These are phyloP conservation scores for Alethe diademata DNA, from an alignment of 2,113 vertebrate genomes.

Conservation along the genomic window DNA sequence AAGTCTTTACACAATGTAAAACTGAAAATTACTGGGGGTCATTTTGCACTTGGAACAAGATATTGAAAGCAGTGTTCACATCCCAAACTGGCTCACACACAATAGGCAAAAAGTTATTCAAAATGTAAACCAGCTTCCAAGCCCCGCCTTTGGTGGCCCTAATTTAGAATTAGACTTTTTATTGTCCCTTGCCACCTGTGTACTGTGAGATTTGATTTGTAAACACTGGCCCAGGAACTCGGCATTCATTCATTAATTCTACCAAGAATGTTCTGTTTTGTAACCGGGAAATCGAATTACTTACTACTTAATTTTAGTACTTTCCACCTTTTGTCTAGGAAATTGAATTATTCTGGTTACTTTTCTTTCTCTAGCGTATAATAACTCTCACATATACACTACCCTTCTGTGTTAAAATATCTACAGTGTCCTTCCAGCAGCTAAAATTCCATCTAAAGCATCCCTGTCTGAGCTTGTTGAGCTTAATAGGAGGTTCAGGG, in stretches of 20 bases:
- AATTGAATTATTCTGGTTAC: neutral
- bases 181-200: neutral
- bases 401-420: neutral
- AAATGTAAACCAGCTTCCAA: neutral
- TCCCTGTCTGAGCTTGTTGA: neutral
- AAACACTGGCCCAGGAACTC: neutral
- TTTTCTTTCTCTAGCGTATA: neutral
- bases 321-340: conserved; percentile 7
- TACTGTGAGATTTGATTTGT: neutral
- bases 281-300: conserved; percentile 29
- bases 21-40: neutral
- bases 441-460: neutral
- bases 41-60: neutral
- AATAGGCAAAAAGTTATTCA: neutral
- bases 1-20: neutral
- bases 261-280: conserved; percentile 33
- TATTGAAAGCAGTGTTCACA: neutral
- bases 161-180: neutral
- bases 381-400: neutral
- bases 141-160: neutral
- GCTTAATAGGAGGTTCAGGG: neutral
- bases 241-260: conserved; percentile 23
- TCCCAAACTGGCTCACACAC: neutral
- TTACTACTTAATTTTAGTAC: conserved; percentile 7
- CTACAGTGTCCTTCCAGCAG: neutral